Conservation (phyloP, 2,888 invertebrate genomes). For the Abrostola triplasia region DNA sequence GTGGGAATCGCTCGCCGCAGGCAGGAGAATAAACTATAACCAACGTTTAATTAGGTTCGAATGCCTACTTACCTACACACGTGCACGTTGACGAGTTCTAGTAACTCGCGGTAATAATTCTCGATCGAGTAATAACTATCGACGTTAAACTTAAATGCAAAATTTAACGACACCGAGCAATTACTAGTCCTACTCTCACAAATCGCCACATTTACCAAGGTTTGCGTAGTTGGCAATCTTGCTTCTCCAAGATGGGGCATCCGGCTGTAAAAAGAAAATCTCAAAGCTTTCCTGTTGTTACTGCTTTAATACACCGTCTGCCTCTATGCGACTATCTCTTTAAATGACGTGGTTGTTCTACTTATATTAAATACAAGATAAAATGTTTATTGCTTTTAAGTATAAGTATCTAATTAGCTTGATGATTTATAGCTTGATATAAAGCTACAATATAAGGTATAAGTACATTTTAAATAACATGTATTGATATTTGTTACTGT, state of each 20-base stretch:
- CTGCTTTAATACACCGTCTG: slow-evolving; percentile 38
- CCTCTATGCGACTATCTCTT: slow-evolving; percentile 52
- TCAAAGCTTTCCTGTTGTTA: slow-evolving; percentile 61
- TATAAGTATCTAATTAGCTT: slow-evolving; percentile 8
- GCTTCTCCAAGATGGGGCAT: slow-evolving; percentile 60
- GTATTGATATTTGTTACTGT: slow-evolving; percentile 12
- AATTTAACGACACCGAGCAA: slow-evolving; percentile 66
- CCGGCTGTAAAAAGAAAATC: slow-evolving; percentile 70
- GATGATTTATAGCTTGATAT: slow-evolving; percentile 31
- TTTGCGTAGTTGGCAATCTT: slow-evolving; percentile 60
- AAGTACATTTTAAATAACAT: slow-evolving; percentile 5
- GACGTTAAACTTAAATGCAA: slow-evolving; percentile 61
- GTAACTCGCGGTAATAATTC: slow-evolving; percentile 58
- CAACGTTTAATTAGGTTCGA: slow-evolving; percentile 63
- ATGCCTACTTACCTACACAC: slow-evolving; percentile 57
- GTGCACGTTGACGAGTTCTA: slow-evolving; percentile 59
- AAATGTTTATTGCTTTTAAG: slow-evolving; percentile 37
- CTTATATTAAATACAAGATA: slow-evolving; percentile 33
- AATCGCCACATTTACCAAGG: slow-evolving; percentile 58
- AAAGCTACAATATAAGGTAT: slow-evolving; percentile 18
- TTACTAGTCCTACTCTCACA: slow-evolving; percentile 58
- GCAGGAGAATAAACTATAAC: slow-evolving; percentile 57
- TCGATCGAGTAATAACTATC: slow-evolving; percentile 62
- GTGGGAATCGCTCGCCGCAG: slow-evolving; percentile 67
- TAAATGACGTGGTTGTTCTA: slow-evolving; percentile 71